Evolutionary conservation across 2,797 vertebrate species (phyloP), one percentile per base, ranked within the genome.

Genomic region (Pelobates cultripes): DNA sequence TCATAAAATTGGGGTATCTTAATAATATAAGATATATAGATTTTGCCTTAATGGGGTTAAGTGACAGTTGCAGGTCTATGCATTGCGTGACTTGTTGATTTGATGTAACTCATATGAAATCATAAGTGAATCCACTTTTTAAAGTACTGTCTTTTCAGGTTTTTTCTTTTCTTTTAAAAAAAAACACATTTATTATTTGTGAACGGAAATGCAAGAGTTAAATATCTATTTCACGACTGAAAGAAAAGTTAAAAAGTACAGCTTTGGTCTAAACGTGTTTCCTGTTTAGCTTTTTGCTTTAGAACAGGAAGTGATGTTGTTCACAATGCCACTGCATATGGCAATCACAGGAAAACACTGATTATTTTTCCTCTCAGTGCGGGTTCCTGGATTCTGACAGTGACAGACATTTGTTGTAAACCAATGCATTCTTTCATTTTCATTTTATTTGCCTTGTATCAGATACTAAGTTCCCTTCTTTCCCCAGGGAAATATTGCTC

Each of bases 281-380:
- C 81, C 77, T 83, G 77, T 83, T 70, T 79, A 78, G 64, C 70
- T 47, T n/a, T 75, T 64, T 41, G 43, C 72, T 69, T 14, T 53
- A 12, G 66, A 47, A 53, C 77, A 75, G 82, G 82, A 83, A 83
- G 72, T 83, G 82, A 83, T 79, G 72, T 79, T 72, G 79, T 42
- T 15, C 43, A 17, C 51, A 74, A 57, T 69, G 64, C 68, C 57
- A 64, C 7, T 79, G 77, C 82, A 79, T 44, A 83, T 79, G 71
- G 77, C 55, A 83, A 61, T 57, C 66, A 66, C 82, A 83, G 82
- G 81, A 83, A 78, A 83, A n/a, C 72, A 75, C 74, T 57, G 53
- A 69, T 83, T 61, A 63, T 61, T 69, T 82, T 51, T 74, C 75
- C 63, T 67, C 70, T 73, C 17, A 41, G 75, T 47, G 47, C 43